Base-by-base conservation (phyloP, 1,140 invertebrate species). In the Gryon sp. region DNA sequence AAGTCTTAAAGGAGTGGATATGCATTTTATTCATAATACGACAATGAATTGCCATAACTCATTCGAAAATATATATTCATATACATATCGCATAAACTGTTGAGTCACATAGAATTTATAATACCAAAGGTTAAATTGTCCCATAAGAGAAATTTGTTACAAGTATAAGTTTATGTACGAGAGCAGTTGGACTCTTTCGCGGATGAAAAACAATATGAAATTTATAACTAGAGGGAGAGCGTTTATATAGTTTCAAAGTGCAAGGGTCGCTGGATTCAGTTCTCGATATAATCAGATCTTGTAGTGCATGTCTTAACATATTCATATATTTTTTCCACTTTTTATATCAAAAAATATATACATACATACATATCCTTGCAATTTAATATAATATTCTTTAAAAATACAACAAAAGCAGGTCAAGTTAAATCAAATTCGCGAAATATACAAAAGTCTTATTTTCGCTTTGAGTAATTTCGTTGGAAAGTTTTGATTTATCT, bases 81-180 rank as follows among this genome's bases (percentile, higher is more conserved):
- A n/a, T 60, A 57, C 38, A 18, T 3, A 22, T 1, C 36, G 15
- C n/a, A 22, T 19, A 36, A 65, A 59, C 19, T 41, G 36, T 45
- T 53, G 52, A 60, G 60, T 66, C 62, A 74, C 60, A 48, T 48
- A 15, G 46, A 45, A 75, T 75, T 66, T 68, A 75, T 75, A 75
- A 75, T 75, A 75, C 60, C 72, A 75, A 68, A 75, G 72, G 72
- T 75, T 75, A 75, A 75, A 60, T 75, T 75, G 62, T 75, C 72
- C 72, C 40, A 68, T 62, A 55, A 68, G 62, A 68, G 72, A 75
- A 68, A 75, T 75, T 75, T 75, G 72, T 75, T 68, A 53, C 46
- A 46, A 66, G 72, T 32, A 41, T 55, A 53, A 59, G 55, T 60
- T 75, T 66, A 75, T 75, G 72, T 62, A 60, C 14, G 46, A 48